These are phyloP conservation scores for Sula dactylatra DNA, from an alignment of 2,113 vertebrate genomes.

Conservation along the genomic window DNA sequence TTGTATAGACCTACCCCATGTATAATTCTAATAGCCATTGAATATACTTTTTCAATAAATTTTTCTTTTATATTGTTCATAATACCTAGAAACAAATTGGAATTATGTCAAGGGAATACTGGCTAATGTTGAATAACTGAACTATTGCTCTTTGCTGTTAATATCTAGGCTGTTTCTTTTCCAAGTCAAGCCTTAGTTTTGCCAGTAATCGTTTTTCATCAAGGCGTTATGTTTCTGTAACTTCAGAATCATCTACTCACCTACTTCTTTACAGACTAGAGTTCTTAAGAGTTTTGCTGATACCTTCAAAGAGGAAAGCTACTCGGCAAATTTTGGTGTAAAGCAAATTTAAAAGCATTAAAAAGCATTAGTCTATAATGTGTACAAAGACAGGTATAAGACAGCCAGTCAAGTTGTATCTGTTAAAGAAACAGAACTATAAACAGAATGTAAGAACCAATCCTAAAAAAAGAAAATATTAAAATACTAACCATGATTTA, in stretches of 20 bases:
- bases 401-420: background rate
- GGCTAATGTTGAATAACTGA: background rate
- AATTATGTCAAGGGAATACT: background rate
- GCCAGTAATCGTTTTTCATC: background rate
- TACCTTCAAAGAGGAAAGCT: background rate
- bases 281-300: background rate
- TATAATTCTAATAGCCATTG: background rate
- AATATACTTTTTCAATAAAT: background rate
- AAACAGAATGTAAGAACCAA: background rate
- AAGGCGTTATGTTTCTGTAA: background rate
- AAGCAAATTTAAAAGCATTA: background rate
- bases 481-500: slow-evolving; percentile 82
- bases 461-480: background rate
- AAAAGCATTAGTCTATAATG: background rate
- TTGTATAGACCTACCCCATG: background rate
- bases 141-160: background rate
- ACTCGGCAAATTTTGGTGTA: background rate
- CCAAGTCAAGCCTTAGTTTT: background rate
- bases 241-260: background rate
- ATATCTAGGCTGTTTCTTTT: background rate
- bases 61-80: background rate
- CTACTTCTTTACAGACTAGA: background rate
- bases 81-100: background rate
- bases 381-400: background rate
- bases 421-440: background rate